Evolutionary conservation across 2,113 vertebrate genomes (phyloP).

Genomic region (Anarhynchus alexandrinus): DNA sequence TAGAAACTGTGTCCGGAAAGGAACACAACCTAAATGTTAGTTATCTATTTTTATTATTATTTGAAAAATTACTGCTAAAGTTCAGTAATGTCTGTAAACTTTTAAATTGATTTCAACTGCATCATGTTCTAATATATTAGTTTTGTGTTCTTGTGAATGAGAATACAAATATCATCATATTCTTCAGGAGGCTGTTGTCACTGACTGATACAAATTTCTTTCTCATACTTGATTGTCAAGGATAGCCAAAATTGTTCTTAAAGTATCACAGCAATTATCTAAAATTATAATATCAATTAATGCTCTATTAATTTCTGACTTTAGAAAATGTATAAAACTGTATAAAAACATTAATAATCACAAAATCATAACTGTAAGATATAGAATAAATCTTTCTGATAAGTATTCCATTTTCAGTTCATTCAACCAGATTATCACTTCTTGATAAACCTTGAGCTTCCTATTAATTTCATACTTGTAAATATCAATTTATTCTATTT

Average conservation of each 20-base stretch:
- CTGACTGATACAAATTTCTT: not conserved
- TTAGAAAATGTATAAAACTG: not conserved
- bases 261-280: not conserved
- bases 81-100: rapidly evolving
- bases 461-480: not conserved
- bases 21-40: rapidly evolving
- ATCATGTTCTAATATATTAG: not conserved
- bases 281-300: not conserved
- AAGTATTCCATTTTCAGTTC: not conserved
- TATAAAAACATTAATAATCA: not conserved
- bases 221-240: not conserved
- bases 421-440: not conserved
- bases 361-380: not conserved
- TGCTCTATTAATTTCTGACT: not conserved
- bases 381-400: not conserved
- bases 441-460: not conserved
- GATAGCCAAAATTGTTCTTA: not conserved
- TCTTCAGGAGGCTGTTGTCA: not conserved
- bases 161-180: not conserved
- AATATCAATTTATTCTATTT: not conserved
- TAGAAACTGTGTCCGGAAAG: not conserved
- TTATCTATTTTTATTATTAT: not conserved
- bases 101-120: not conserved
- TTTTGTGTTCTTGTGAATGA: not conserved
- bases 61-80: not conserved